Base-by-base conservation (phyloP, 2,113 vertebrate species). In the Psittacula cyanocephala region DNA sequence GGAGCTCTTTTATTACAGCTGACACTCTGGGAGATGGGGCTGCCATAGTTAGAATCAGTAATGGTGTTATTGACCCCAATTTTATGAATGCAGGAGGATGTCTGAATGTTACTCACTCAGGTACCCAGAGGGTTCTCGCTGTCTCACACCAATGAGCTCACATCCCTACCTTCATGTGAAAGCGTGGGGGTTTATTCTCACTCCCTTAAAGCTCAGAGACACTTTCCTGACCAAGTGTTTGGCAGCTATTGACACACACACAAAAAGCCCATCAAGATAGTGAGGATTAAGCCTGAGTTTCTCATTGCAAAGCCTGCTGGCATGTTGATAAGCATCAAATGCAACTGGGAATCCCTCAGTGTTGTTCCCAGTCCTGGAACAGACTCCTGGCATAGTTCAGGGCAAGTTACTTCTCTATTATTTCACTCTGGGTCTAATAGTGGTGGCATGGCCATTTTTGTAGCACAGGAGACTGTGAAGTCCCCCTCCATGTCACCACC, bases 31-130 rank as follows among this genome's bases (percentile, higher is more conserved):
- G 77, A 96, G 88, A 91, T 82, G 81, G 95, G 92, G 86, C 74
- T 92, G 92, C 52, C 35, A 17, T 4, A 69, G 92, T 87, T 79
- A 96, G 74, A 72, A 50, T 39, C 91, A 53, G 75, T 93, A 93
- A 94, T 87, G 90, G 86, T 69, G 88, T 89, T 96, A 70, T 77
- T 96, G 96, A 96, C 96, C 96, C 94, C 83, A 74, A 64, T 88
- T 96, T 96, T 74, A 85, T 44, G 86, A 49, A 67, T 13, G 77
- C 65, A 39, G 92, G 83, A 80, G 63, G 57, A 41, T 72, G 65
- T 67, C 67, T 91, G 83, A 60, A 35, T n/a, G 52, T 86, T 65
- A 52, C 65, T 44, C n/a, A 7, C 62, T 55, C 57, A 1, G n/a
- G 53, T 57, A 35, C 49, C 65, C 44, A 17, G 19, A 76, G 83